A percentile compares a stretch with the other conserved stretches of the same genome.
Conservation (phyloP, 2,797 vertebrate genomes). For the Phalloptychus januarius region DNA sequence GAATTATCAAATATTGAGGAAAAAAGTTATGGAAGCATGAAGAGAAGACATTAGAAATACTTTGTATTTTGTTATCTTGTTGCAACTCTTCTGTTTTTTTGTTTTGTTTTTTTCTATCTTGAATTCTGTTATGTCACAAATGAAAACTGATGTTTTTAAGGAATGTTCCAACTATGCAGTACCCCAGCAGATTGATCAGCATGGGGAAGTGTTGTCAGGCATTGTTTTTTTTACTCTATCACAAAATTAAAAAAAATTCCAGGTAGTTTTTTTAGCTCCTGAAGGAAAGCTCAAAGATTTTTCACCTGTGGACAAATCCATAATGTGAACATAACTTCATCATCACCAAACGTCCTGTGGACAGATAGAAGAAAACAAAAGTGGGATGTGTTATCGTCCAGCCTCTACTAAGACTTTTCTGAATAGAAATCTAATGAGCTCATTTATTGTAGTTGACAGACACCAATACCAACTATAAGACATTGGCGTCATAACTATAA, state of each 20-base stretch:
- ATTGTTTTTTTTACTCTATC: neutral
- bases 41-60: neutral
- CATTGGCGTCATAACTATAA: too few species aligned
- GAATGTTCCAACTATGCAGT: neutral
- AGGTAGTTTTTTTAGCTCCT: too few species aligned
- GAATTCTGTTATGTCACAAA: neutral
- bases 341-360: neutral
- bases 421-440: neutral
- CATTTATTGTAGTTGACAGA: neutral
- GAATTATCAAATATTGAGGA: neutral
- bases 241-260: neutral
- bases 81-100: neutral
- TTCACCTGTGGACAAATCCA: neutral
- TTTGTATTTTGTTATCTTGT: neutral
- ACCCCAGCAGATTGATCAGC: neutral
- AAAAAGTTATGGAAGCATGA: neutral
- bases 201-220: too few species aligned
- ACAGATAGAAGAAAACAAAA: too few species aligned
- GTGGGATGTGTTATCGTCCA: too few species aligned
- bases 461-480: too few species aligned
- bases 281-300: neutral
- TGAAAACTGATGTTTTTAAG: neutral
- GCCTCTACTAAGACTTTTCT: neutral
- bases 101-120: neutral
- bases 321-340: neutral